A percentile compares a stretch with the other conserved stretches of the same genome.
These are phyloP conservation scores for Euura lappo DNA, from an alignment of 1,140 invertebrate species.

Conservation along the genomic window DNA sequence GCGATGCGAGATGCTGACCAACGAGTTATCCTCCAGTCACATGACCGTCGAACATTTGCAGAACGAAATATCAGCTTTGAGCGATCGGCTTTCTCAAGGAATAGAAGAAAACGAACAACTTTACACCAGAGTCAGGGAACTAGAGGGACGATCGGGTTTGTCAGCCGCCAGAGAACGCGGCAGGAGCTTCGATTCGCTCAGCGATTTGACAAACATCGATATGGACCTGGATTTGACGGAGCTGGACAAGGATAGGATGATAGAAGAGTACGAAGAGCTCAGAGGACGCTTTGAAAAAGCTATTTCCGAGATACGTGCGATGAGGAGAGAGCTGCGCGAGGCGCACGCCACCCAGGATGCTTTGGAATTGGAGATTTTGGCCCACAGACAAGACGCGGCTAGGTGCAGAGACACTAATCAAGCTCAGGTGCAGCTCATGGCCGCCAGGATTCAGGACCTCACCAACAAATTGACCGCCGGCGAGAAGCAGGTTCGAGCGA, in stretches of 20 bases:
- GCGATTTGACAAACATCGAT: conserved; percentile 81
- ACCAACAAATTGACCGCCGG: conserved; percentile 80
- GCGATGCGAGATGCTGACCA: conserved; percentile 67
- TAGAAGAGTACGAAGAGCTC: conserved; percentile 81
- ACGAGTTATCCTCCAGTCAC: conserved; percentile 68
- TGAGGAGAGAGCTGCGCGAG: conserved; percentile 83
- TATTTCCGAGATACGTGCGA: conserved; percentile 79
- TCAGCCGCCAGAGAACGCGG: conserved; percentile 62
- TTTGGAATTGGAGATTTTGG: conserved; percentile 77
- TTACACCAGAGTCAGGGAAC: conserved; percentile 71
- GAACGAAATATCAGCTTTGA: conserved; percentile 52
- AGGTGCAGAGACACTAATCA: conserved; percentile 72
- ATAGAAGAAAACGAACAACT: conserved; percentile 81
- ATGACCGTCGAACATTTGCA: conserved; percentile 54
- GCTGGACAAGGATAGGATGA: conserved; percentile 77
- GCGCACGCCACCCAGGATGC: conserved; percentile 81
- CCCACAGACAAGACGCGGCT: conserved; percentile 75
- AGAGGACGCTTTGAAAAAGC: conserved; percentile 80
- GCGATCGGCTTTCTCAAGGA: conserved; percentile 64
- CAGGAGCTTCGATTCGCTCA: conserved; percentile 78
- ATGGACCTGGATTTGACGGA: conserved; percentile 76
- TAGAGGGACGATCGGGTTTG: conserved; percentile 67
- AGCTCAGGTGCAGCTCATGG: conserved; percentile 80
- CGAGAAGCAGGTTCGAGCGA: conserved; percentile 80
- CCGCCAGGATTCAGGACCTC: conserved; percentile 82